Conservation (phyloP, 1,140 invertebrate genomes). For the Triops cancriformis region DNA sequence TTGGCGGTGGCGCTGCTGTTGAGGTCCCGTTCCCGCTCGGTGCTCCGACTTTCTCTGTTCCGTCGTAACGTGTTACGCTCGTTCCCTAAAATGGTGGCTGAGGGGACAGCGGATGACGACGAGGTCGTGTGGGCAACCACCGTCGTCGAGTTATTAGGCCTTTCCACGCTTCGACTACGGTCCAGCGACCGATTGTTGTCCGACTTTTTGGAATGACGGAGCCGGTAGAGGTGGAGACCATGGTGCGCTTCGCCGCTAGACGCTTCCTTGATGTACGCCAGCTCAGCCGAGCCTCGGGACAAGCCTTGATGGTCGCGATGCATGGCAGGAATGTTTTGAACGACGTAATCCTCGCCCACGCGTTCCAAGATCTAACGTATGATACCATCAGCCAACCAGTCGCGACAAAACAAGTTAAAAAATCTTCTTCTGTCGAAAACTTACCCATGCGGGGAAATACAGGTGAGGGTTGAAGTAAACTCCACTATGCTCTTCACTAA, state of each 20-base stretch:
- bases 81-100: not conserved
- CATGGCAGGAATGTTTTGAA: slow-evolving; percentile 49
- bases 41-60: slow-evolving; percentile 31
- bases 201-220: slow-evolving; percentile 69
- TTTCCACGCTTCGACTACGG: slow-evolving; percentile 2
- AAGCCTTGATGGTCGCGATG: slow-evolving; percentile 67
- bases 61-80: slow-evolving; percentile 4
- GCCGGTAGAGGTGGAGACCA: slow-evolving; percentile 82
- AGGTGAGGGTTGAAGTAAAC: slow-evolving; percentile 52
- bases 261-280: slow-evolving; percentile 79
- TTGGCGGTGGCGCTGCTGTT: slow-evolving; percentile 20
- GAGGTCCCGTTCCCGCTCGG: slow-evolving; percentile 29
- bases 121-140: not conserved
- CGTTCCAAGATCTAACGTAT: slow-evolving; percentile 43
- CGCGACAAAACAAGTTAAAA: not conserved
- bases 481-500: slow-evolving; percentile 38
- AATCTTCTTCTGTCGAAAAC: slow-evolving; percentile 25
- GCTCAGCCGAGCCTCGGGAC: slow-evolving; percentile 64
- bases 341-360: slow-evolving; percentile 52
- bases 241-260: slow-evolving; percentile 74
- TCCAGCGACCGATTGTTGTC: slow-evolving; percentile 21
- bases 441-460: slow-evolving; percentile 67
- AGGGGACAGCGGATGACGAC: not conserved
- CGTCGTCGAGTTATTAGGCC: slow-evolving; percentile 3
- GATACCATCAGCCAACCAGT: slow-evolving; percentile 11